Base-by-base conservation (phyloP, 2,113 vertebrate genomes). In the Boleophthalmus pectinirostris region DNA sequence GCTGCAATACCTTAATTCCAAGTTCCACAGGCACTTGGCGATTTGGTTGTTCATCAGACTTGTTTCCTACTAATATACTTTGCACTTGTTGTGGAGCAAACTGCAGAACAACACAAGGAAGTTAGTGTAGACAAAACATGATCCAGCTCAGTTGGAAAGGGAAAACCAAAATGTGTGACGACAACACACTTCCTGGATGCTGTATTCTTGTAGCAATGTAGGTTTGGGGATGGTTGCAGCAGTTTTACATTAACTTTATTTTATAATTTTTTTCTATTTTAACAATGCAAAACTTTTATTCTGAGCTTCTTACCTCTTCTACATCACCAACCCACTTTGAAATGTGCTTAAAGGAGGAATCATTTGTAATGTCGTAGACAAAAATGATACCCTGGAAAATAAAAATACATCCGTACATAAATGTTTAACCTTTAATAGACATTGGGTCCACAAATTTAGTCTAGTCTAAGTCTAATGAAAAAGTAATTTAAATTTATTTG, bases 291-390 rank as follows among this genome's bases (percentile, higher is more conserved):
- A 20, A 10, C 20, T 53, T 53, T 51, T 51, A 51, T 51, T 23
- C 13, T 29, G 14, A 2, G 15, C 12, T 66, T 21, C 93, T 89
- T 92, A 98, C 97, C 93, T 99, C 96, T 15, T 98, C 97, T 81
- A 98, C 96, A 35, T 98, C 97, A 25, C 96, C 95, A 86, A 95
- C 95, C 97, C 97, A 99, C 90, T 98, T 99, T 74, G 95, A 94
- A 13, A 99, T 96, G 92, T 98, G 97, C 92, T 97, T 96, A 87
- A 97, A 98, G 70, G 97, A 98, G 7, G 93, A 90, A 79, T 95
- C 92, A 0, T 93, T 95, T 76, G 96, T 93, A 86, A 99, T 94
- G 93, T 99, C 97, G 3, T 99, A 99, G 46, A 98, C 95, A 88
- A 98, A 93, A 92, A 98, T 91, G 86, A 99, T 96, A 20, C 97